Evolutionary conservation across 2,797 vertebrate species (phyloP), one percentile per base, ranked within the genome.

Genomic region (Enteromius afrohamiltoni): DNA sequence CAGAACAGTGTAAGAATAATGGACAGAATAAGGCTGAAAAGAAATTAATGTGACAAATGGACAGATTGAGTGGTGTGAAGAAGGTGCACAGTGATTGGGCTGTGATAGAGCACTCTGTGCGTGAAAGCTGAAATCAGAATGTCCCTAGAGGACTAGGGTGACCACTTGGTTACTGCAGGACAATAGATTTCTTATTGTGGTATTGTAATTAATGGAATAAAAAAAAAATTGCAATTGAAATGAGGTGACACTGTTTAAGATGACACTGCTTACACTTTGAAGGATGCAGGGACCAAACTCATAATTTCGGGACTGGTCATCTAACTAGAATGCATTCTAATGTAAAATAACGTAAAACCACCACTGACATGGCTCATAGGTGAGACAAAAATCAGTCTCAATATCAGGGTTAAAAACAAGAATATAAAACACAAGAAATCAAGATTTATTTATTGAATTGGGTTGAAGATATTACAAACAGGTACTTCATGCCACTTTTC

Each of bases 361-460:
- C 42, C 45, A 23, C 19, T 34, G 77, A 79, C 45, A 14, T 11
- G 58, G 64, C 34, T 55, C 68, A 74, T 64, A 83, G 74, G 29
- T 67, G 47, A 45, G 40, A 45, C 4, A n/a, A 65, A 17, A 70
- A 70, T 1, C 7, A 42, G 17, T 10, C 23, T 73, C 67, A 34
- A 77, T 62, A 40, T 19, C 16, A 23, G 7, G 4, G n/a, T 37
- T 23, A 31, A 62, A 68, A 71, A 29, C 49, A 53, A 69, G 23
- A 76, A n/a, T 45, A 49, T 34, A 6, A 34, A 31, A 34, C 10
- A n/a, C 10, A 4, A 47, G 11, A 70, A 49, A 74, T 53, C 13
- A 42, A 65, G 45, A 17, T 26, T 34, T 34, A 31, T 40, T 77
- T 53, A 31, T 11, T 2, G 34, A 70, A 47, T 29, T 8, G 13